Percentiles rank a stretch among this genome's conserved stretches.
Conservation (phyloP, 2,797 vertebrate species). For the Euphonia xanthogaster region DNA sequence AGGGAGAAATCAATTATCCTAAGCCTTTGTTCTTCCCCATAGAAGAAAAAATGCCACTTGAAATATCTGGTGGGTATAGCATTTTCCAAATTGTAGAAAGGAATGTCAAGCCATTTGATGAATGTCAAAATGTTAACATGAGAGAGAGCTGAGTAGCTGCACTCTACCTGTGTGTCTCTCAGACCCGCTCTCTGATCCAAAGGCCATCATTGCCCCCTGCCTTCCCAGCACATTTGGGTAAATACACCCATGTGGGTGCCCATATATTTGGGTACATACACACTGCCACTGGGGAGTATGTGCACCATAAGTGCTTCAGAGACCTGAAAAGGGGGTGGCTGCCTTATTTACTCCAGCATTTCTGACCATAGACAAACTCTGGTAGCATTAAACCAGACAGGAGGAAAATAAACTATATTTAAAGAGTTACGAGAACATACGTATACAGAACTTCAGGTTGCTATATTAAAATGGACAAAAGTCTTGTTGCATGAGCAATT, state of each 20-base stretch:
- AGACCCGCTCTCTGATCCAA: neutral
- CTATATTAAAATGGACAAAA: neutral
- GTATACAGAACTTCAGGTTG: neutral
- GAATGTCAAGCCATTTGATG: neutral
- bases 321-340: neutral
- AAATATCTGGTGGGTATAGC: neutral
- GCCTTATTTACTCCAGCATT: neutral
- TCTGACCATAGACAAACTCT: neutral
- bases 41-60: neutral
- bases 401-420: neutral
- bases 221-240: neutral
- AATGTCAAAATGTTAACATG: neutral
- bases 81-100: neutral
- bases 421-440: neutral
- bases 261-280: neutral
- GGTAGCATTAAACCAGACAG: accelerated
- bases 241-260: neutral
- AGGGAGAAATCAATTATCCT: neutral
- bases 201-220: neutral
- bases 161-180: neutral
- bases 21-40: neutral
- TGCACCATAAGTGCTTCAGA: neutral
- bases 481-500: neutral
- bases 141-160: neutral
- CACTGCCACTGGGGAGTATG: accelerated